Percentiles rank a stretch among this genome's conserved stretches.
These are phyloP conservation scores for Piscicola geometra DNA, from an alignment of 2,888 invertebrate species.

Conservation along the genomic window DNA sequence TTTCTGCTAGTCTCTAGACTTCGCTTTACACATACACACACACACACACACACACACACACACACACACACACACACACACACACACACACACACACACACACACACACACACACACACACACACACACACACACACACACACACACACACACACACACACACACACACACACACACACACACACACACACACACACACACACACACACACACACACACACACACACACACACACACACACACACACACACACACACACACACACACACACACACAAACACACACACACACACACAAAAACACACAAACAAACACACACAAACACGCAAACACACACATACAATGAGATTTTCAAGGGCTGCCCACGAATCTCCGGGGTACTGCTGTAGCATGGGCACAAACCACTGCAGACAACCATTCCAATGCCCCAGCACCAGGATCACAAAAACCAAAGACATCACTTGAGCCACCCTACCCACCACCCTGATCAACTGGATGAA, in stretches of 20 bases:
- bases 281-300: too few relatives aligned
- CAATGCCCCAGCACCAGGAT: constrained; percentile 30
- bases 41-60: too few relatives aligned
- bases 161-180: constrained; percentile 14
- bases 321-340: constrained; percentile 1
- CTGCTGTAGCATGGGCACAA: constrained; percentile 32
- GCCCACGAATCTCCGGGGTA: constrained; percentile 32
- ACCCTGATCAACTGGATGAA: constrained; percentile 15
- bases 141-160: constrained; percentile 12
- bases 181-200: constrained; percentile 21
- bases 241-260: constrained; percentile 24
- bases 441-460: constrained; percentile 28
- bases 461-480: constrained; percentile 25
- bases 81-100: constrained; percentile 8
- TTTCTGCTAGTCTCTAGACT: not conserved
- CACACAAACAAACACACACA: not conserved
- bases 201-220: constrained; percentile 14
- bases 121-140: constrained; percentile 23
- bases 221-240: constrained; percentile 7
- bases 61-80: constrained; percentile 20
- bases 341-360: constrained; percentile 31
- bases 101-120: constrained; percentile 20
- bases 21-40: too few relatives aligned
- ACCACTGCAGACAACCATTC: constrained; percentile 35
- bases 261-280: not conserved